A percentile compares a stretch with the other conserved stretches of the same genome.
Conservation (phyloP, 30 jellyfish, hydroid and myxozoan species). For the Chrysaora quinquecirrha region DNA sequence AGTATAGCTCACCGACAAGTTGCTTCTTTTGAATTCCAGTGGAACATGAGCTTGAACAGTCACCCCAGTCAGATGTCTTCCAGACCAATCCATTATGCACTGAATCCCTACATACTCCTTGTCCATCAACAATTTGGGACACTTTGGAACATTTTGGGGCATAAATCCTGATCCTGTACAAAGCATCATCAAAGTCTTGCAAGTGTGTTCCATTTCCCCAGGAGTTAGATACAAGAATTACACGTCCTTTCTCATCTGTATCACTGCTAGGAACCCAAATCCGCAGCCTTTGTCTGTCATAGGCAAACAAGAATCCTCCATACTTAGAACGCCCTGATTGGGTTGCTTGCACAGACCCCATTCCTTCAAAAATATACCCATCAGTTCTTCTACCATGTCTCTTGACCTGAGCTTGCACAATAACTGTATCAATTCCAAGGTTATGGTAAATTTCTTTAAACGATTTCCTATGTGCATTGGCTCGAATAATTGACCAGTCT, state of each 20-base stretch:
- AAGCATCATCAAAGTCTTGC: conserved; percentile 58
- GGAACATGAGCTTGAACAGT: conserved; percentile 86
- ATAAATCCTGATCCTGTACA: conserved; percentile 72
- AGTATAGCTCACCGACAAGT: conserved; percentile 78
- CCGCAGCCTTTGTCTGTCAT: conserved; percentile 70
- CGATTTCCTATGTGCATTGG: conserved; percentile 67
- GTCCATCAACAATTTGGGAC: conserved; percentile 80
- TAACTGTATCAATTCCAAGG: conserved; percentile 45
- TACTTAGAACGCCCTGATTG: conserved; percentile 42
- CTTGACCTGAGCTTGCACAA: conserved; percentile 82
- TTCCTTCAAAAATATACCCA: conserved; percentile 79
- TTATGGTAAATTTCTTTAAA: conserved; percentile 80
- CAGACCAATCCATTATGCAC: conserved; percentile 67
- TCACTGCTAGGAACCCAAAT: conserved; percentile 96
- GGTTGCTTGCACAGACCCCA: conserved; percentile 87
- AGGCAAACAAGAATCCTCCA: conserved; percentile 95
- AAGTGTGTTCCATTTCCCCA: conserved; percentile 86
- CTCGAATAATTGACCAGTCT: conserved; percentile 70
- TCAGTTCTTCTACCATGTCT: conserved; percentile 11
- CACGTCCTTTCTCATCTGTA: conserved; percentile 55
- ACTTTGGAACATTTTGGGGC: conserved; percentile 65
- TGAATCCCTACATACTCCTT: conserved; percentile 80
- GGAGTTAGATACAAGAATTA: conserved; percentile 72
- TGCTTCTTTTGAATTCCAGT: conserved; percentile 58
- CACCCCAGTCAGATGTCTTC: conserved; percentile 77